Base-by-base conservation (phyloP, 2,888 invertebrate species). In the Conchocele bisecta region DNA sequence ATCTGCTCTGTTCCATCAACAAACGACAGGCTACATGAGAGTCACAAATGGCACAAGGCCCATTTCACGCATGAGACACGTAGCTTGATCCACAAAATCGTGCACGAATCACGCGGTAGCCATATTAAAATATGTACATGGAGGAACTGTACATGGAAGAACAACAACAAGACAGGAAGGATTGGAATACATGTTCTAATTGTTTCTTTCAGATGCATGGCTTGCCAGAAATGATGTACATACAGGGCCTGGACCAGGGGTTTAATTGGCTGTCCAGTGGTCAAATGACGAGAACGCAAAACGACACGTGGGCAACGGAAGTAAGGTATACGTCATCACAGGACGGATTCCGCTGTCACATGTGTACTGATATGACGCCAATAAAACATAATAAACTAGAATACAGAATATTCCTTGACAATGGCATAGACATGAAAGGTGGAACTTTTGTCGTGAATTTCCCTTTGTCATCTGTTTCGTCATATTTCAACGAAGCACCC, bases 321-420 rank as follows among this genome's bases (percentile, higher is more conserved):
- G 39, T 57, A 3, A 22, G n/a, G 4, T 57, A 57, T 20, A 29
- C 29, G 3, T 57, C 57, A 13, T 35, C 42, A 7, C 4, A 29
- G 15, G 57, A 41, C 57, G 57, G 57, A 4, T 57, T 28, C 20
- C 15, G 39, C 9, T 57, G 57, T 17, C 42, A 42, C 26, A 4
- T 5, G 9, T 57, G 57, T 39, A 17, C 5, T 20, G 29, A 57
- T 28, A 57, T 20, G 26, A 24, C n/a, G 2, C 13, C 15, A 9
- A 29, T 57, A 13, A n/a, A 26, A 11, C 20, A 15, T 15, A 44
- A 6, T 4, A 20, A 57, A n/a, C 24, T 57, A 4, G 39, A 57
- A 22, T 57, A 57, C 17, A 37, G 57, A 24, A 13, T 57, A 13
- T 41, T 29, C 22, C n/a, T 41, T 20, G 57, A 57, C 20, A 33